These are phyloP conservation scores for Eupithecia exiguata DNA, from an alignment of 2,888 invertebrate species.

Conservation along the genomic window DNA sequence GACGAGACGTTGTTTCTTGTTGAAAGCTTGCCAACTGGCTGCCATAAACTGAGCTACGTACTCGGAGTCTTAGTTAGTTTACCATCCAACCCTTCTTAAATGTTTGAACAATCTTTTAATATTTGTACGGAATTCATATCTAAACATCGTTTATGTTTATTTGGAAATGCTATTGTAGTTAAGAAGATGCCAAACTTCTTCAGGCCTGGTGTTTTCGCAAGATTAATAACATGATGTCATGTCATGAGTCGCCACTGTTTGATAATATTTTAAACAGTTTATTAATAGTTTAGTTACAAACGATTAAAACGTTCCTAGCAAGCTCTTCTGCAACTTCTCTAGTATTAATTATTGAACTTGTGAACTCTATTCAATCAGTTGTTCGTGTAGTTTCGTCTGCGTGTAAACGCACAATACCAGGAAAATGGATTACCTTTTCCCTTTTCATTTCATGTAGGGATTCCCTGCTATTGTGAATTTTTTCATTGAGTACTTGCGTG, in stretches of 20 bases:
- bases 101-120: constrained; percentile 39
- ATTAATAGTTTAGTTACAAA: not conserved
- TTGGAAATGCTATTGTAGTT: constrained; percentile 19
- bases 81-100: constrained; percentile 29
- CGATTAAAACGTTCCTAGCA: not conserved
- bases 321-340: not conserved
- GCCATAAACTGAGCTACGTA: constrained; percentile 42
- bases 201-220: not conserved
- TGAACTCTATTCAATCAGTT: not conserved
- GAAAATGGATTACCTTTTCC: not conserved
- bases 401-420: constrained; percentile 4
- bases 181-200: not conserved
- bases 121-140: constrained; percentile 33
- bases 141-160: constrained; percentile 36
- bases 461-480: constrained; percentile 31
- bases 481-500: constrained; percentile 41
- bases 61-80: constrained; percentile 31
- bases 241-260: not conserved
- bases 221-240: constrained; percentile 3
- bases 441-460: constrained; percentile 14
- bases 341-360: not conserved
- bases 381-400: not conserved
- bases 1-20: constrained; percentile 34
- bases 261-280: not conserved
- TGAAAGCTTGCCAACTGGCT: constrained; percentile 47